These are phyloP conservation scores for Nestor notabilis DNA, from an alignment of 2,113 vertebrate genomes.

Conservation along the genomic window DNA sequence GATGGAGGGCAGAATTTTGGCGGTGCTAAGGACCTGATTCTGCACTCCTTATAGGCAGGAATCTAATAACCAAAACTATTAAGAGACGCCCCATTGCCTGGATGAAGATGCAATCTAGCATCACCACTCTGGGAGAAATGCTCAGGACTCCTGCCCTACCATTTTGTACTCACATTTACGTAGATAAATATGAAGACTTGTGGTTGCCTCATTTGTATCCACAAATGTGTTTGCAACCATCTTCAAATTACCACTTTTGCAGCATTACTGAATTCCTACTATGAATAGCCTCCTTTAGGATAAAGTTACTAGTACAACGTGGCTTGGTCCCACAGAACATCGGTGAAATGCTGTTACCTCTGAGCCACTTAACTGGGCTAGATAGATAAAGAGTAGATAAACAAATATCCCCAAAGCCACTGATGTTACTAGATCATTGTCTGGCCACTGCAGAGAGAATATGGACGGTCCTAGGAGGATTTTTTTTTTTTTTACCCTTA, in stretches of 20 bases:
- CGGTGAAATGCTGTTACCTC: not conserved
- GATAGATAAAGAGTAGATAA: conserved; percentile 1
- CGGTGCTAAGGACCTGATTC: not conserved
- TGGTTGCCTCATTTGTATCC: not conserved
- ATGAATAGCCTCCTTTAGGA: not conserved
- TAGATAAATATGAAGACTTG: not conserved
- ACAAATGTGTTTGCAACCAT: not conserved
- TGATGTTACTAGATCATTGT: conserved; percentile 66
- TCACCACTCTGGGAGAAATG: not conserved
- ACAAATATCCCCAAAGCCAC: conserved; percentile 30
- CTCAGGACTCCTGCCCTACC: not conserved
- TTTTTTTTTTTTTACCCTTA: not conserved
- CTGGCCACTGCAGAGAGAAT: conserved; percentile 47
- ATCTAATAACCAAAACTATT: not conserved
- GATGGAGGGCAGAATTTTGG: not conserved
- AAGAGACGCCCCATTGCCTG: not conserved
- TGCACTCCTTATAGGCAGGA: not conserved
- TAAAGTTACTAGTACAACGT: not conserved
- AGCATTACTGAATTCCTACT: not conserved
- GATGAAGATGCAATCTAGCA: not conserved
- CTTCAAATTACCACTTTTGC: not conserved
- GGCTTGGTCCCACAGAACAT: not conserved
- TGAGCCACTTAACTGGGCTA: conserved; percentile 32
- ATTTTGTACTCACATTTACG: not conserved
- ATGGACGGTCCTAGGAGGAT: conserved; percentile 30